A percentile compares a stretch with the other conserved stretches of the same genome.
These are phyloP conservation scores for Esox niger DNA, from an alignment of 2,113 vertebrate species.

Conservation along the genomic window DNA sequence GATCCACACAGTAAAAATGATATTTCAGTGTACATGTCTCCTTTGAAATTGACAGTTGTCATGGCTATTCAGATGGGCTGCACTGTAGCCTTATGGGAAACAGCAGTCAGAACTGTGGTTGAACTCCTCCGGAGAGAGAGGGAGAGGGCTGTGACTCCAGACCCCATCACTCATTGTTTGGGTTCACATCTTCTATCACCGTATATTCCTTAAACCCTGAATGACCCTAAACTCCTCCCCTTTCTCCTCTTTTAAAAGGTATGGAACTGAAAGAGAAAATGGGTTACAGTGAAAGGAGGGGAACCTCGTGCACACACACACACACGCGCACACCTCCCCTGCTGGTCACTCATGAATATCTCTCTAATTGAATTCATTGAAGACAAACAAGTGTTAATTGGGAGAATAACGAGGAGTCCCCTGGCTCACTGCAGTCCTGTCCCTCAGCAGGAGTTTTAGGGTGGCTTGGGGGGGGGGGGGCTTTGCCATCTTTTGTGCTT, in stretches of 20 bases:
- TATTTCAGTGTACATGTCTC: not conserved
- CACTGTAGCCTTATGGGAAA: not conserved
- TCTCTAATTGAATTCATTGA: constrained; percentile 71
- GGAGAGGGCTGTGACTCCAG: no score
- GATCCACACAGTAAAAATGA: not conserved
- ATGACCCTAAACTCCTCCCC: constrained; percentile 9
- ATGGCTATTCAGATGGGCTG: not conserved
- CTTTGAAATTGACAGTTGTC: not conserved
- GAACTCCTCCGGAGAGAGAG: no score
- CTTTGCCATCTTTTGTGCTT: constrained; percentile 54
- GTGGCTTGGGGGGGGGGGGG: not conserved
- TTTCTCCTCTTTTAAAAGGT: not conserved
- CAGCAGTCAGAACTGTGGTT: not conserved
- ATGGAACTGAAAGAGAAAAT: constrained; percentile 6
- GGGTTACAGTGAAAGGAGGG: constrained; percentile 14
- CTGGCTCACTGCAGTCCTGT: constrained; percentile 47
- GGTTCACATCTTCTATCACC: not conserved
- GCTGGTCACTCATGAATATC: constrained; percentile 60
- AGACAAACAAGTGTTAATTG: constrained; percentile 74
- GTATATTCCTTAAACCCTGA: constrained; percentile 26
- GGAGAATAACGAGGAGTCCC: constrained; percentile 63
- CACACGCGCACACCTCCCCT: constrained; percentile 24
- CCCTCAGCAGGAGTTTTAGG: constrained; percentile 46
- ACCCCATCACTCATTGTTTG: not conserved
- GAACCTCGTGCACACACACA: not conserved